A percentile compares a stretch with the other conserved stretches of the same genome.
Evolutionary conservation across 2,888 invertebrate species (phyloP).

Genomic region (Plebejus melissa): DNA sequence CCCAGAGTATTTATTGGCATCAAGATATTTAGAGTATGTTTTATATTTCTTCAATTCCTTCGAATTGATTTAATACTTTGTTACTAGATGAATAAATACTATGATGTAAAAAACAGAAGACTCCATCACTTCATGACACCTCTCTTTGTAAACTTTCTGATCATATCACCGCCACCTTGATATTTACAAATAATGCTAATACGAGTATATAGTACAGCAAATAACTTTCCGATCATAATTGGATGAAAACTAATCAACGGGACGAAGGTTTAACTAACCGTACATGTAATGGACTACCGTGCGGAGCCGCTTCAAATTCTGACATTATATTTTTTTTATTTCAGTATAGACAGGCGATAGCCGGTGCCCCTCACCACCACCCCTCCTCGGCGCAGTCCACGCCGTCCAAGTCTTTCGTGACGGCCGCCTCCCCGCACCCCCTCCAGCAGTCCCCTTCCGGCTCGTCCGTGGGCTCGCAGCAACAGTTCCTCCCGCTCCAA

Average conservation of each 20-base stretch:
- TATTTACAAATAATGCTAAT: constrained; percentile 46
- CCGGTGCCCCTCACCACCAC: constrained; percentile 66
- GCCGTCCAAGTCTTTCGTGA: constrained; percentile 81
- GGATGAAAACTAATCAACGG: constrained; percentile 61
- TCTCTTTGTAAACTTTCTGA: neutral
- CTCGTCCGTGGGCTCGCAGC: constrained; percentile 71
- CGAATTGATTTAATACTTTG: neutral
- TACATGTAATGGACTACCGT: constrained; percentile 6
- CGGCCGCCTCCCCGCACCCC: constrained; percentile 56
- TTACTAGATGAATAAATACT: neutral
- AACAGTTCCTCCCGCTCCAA: constrained; percentile 85
- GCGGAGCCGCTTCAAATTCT: neutral
- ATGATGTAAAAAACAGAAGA: neutral
- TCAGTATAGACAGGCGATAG: constrained; percentile 94
- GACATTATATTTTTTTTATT: constrained; percentile 39
- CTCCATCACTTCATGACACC: neutral
- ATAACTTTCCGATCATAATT: constrained; percentile 70
- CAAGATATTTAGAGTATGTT: neutral
- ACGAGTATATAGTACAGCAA: constrained; percentile 62
- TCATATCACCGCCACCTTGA: constrained; percentile 46
- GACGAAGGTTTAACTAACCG: constrained; percentile 51
- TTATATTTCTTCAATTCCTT: neutral
- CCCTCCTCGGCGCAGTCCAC: constrained; percentile 81
- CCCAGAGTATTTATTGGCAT: neutral
- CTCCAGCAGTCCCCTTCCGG: constrained; percentile 70